Evolutionary conservation across 2,113 vertebrate genomes (phyloP).

Genomic region (Gyps fulvus): DNA sequence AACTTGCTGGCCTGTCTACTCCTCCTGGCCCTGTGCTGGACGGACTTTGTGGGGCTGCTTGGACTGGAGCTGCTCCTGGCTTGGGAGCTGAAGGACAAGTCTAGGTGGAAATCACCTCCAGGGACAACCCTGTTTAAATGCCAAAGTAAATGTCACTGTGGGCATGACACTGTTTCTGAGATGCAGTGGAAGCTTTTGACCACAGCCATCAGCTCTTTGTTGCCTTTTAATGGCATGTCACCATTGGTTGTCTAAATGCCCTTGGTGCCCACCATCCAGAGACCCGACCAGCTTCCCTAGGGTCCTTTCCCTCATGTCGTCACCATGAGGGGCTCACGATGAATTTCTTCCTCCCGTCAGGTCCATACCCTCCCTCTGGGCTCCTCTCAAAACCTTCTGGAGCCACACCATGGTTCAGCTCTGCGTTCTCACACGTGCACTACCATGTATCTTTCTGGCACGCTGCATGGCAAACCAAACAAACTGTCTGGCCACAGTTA

Average conservation of each 20-base stretch:
- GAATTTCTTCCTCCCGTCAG: background rate
- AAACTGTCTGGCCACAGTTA: background rate
- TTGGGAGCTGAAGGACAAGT: background rate
- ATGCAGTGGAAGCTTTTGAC: background rate
- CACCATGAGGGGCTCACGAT: background rate
- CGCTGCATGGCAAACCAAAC: rapidly evolving
- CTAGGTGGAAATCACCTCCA: background rate
- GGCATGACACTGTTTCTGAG: background rate
- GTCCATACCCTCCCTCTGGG: background rate
- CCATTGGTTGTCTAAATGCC: background rate
- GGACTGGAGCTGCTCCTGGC: background rate
- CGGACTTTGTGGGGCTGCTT: background rate
- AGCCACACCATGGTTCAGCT: background rate
- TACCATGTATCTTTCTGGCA: background rate
- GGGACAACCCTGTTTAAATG: background rate
- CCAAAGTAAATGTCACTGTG: background rate
- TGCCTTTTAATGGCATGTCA: background rate
- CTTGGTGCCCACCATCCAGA: background rate
- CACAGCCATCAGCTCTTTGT: background rate
- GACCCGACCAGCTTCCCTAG: background rate
- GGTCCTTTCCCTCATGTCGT: background rate
- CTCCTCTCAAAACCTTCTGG: background rate
- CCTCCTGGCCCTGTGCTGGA: background rate
- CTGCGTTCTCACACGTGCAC: background rate
- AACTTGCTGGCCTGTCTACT: background rate